Conservation (phyloP, 2,797 vertebrate genomes). For the Pangasius djambal region DNA sequence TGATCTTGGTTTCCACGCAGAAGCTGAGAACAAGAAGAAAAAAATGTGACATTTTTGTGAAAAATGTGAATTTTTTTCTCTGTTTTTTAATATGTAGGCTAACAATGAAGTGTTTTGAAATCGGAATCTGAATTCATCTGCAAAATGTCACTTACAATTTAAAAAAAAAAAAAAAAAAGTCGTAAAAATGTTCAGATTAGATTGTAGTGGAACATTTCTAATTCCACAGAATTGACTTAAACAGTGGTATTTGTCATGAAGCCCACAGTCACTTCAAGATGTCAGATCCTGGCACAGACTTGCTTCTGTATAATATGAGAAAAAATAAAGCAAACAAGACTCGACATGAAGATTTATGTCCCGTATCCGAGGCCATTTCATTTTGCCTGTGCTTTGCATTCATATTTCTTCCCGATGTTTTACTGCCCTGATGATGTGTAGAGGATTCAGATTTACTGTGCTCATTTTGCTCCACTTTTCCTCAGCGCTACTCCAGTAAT, state of each 20-base stretch:
- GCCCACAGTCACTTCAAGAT: background rate
- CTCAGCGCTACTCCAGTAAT: slow-evolving; percentile 20
- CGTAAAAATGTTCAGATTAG: too few species aligned
- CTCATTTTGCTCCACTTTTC: slow-evolving; percentile 34
- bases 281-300: background rate
- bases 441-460: slow-evolving; percentile 37
- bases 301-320: background rate
- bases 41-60: too few species aligned
- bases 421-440: slow-evolving; percentile 43
- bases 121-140: background rate
- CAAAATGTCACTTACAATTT: background rate
- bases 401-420: slow-evolving; percentile 65
- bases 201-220: background rate
- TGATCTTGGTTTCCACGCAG: background rate
- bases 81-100: background rate
- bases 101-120: background rate
- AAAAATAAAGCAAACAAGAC: slow-evolving; percentile 57
- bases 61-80: background rate
- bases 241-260: slow-evolving; percentile 4
- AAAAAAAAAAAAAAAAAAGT: background rate
- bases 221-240: background rate
- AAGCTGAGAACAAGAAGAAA: background rate
- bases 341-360: slow-evolving; percentile 71
- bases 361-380: slow-evolving; percentile 66
- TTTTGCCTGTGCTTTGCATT: slow-evolving; percentile 71